Evolutionary conservation across 2,797 vertebrate species (phyloP).

Genomic region (Limosa lapponica): DNA sequence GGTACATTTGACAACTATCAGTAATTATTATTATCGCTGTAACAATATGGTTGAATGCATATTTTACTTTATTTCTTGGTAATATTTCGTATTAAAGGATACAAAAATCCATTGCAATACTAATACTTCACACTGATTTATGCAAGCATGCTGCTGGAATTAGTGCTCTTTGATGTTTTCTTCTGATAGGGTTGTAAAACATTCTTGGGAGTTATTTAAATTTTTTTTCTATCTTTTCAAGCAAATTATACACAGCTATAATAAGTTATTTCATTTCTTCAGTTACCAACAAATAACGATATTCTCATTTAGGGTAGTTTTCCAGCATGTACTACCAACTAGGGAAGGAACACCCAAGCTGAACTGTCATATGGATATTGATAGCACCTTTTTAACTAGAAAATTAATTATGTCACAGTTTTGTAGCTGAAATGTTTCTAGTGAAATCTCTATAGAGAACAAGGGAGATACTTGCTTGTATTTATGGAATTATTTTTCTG

Average conservation of each 20-base stretch:
- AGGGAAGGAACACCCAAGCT: neutral
- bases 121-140: neutral
- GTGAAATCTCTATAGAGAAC: neutral
- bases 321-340: neutral
- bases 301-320: neutral
- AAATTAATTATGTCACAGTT: neutral
- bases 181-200: slow-evolving; percentile 18
- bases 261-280: slow-evolving; percentile 17
- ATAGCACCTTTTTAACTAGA: neutral
- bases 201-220: neutral
- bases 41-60: neutral
- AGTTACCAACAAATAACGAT: neutral
- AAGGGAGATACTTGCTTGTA: neutral
- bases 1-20: neutral
- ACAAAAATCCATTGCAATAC: neutral
- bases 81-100: neutral
- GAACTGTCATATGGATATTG: neutral
- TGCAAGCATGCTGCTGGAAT: neutral
- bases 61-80: neutral
- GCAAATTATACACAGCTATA: neutral
- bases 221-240: neutral
- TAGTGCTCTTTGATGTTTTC: neutral
- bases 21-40: neutral
- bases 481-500: neutral
- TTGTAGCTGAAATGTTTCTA: neutral